Conservation (phyloP, 2,113 vertebrate genomes). For the Gyps fulvus region DNA sequence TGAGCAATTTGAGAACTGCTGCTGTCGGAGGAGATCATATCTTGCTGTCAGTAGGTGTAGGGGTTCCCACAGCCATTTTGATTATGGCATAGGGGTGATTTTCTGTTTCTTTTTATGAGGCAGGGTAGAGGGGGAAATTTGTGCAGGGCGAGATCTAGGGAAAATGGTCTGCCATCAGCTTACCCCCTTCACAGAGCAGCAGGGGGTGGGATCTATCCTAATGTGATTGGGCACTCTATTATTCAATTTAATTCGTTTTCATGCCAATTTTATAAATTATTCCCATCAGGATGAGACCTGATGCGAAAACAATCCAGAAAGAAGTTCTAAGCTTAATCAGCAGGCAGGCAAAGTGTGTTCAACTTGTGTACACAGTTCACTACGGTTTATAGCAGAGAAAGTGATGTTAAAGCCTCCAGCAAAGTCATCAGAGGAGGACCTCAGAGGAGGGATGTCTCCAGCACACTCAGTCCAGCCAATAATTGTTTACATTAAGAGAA, state of each 20-base stretch:
- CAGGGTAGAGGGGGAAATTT: not conserved
- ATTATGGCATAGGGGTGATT: not conserved
- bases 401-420: not conserved
- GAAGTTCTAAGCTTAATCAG: not conserved
- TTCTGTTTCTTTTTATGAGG: not conserved
- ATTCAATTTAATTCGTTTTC: not conserved
- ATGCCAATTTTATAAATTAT: not conserved
- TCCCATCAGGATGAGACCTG: not conserved
- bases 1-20: not conserved
- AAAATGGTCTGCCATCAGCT: not conserved
- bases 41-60: not conserved
- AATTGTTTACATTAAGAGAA: not conserved
- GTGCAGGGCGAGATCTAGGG: fast-evolving
- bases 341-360: not conserved
- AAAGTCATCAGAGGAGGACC: not conserved
- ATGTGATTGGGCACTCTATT: not conserved
- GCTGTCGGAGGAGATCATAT: not conserved
- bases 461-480: not conserved
- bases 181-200: fast-evolving
- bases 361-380: not conserved
- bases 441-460: not conserved
- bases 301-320: not conserved
- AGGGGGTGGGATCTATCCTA: not conserved
- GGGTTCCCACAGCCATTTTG: not conserved
- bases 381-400: not conserved